Evolutionary conservation across 1,140 invertebrate species (phyloP).

Genomic region (Drosophila parabipectinata): DNA sequence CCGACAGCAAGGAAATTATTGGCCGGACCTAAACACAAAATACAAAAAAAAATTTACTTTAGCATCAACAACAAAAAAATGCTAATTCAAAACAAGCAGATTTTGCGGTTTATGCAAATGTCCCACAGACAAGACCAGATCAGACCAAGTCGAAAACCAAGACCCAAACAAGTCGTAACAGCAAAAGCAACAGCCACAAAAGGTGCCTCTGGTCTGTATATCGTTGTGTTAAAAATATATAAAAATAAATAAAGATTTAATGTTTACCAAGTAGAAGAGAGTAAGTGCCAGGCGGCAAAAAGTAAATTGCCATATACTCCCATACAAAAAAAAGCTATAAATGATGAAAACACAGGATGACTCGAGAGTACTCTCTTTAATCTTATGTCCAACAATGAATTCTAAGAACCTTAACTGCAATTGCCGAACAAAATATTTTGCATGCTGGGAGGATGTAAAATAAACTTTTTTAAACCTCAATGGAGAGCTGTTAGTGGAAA

Average conservation of each 20-base stretch:
- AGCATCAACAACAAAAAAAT: constrained; percentile 55
- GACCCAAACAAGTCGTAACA: constrained; percentile 60
- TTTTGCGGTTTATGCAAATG: constrained; percentile 81
- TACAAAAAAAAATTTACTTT: constrained; percentile 18
- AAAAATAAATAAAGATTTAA: constrained; percentile 70
- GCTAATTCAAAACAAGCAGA: constrained; percentile 80
- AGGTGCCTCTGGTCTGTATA: constrained; percentile 15
- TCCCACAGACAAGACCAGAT: constrained; percentile 28
- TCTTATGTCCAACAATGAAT: not conserved
- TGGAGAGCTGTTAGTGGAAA: not conserved
- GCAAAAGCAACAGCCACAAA: constrained; percentile 33
- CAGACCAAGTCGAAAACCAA: constrained; percentile 5
- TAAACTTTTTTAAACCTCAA: not conserved
- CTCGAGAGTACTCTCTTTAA: not conserved
- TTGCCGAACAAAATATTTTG: not conserved
- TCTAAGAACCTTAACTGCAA: not conserved
- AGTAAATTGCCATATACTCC: too few relatives aligned
- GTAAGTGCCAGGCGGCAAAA: constrained; percentile 11
- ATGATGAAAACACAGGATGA: not conserved
- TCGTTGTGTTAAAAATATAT: constrained; percentile 44
- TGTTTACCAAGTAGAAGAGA: constrained; percentile 20
- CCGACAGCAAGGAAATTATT: constrained; percentile 60
- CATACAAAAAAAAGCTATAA: constrained; percentile 10
- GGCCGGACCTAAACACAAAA: constrained; percentile 25
- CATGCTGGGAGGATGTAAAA: not conserved